Percentiles rank a stretch among this genome's conserved stretches.
Evolutionary conservation across 2,113 vertebrate genomes (phyloP).

Genomic region (Ranitomeya variabilis): DNA sequence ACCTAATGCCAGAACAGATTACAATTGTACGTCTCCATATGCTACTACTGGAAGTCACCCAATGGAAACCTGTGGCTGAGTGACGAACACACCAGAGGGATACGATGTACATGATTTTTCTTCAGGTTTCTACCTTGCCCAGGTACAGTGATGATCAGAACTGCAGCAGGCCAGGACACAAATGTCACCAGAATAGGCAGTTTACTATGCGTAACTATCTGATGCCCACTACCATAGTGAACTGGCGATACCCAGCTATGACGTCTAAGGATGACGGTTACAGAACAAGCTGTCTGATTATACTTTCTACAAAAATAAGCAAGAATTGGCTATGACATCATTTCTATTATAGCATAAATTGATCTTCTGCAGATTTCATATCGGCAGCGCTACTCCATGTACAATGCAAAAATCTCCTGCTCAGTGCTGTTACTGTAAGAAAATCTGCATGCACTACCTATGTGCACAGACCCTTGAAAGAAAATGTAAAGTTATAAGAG

Average conservation of each 20-base stretch:
- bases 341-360: too few relatives aligned
- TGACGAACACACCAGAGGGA: not conserved
- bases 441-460: too few relatives aligned
- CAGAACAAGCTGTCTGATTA: too few relatives aligned
- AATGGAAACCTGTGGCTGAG: constrained; percentile 4
- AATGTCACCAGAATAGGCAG: not conserved
- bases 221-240: not conserved
- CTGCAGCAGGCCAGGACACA: not conserved
- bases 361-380: too few relatives aligned
- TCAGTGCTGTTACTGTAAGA: too few relatives aligned
- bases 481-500: too few relatives aligned
- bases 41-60: constrained; percentile 14
- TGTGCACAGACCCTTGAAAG: too few relatives aligned
- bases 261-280: too few relatives aligned
- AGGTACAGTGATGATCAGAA: not conserved
- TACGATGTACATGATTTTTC: not conserved
- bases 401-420: too few relatives aligned
- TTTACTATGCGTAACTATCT: not conserved
- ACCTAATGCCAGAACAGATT: constrained; percentile 13
- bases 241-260: not conserved
- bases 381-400: too few relatives aligned
- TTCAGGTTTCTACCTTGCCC: not conserved
- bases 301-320: too few relatives aligned
- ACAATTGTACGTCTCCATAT: not conserved
- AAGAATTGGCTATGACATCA: too few relatives aligned